These are phyloP conservation scores for Falco cherrug DNA, from an alignment of 2,797 vertebrate species.

Conservation along the genomic window DNA sequence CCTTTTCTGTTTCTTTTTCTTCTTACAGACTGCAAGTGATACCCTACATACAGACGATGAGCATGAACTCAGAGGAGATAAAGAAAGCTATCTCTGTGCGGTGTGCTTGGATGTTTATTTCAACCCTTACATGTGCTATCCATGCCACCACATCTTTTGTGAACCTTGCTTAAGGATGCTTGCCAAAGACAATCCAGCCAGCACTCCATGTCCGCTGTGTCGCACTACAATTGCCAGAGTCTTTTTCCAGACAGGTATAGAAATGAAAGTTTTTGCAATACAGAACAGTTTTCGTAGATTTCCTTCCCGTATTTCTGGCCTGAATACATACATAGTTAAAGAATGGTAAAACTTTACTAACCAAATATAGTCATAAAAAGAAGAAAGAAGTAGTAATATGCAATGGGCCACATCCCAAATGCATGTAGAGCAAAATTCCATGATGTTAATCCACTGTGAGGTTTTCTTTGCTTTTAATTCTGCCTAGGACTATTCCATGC, in stretches of 20 bases:
- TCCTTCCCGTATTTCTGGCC: not conserved
- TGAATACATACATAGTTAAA: not conserved
- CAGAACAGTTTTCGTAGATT: not conserved
- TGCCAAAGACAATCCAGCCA: slow-evolving; percentile 84
- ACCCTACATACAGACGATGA: slow-evolving; percentile 81
- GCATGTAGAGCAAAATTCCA: not conserved
- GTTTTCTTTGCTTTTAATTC: not conserved
- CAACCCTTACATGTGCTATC: slow-evolving; percentile 90
- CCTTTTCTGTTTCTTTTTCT: not conserved
- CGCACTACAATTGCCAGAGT: slow-evolving; percentile 86
- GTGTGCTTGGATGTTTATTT: slow-evolving; percentile 93
- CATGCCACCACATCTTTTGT: slow-evolving; percentile 92
- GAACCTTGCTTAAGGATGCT: slow-evolving; percentile 91
- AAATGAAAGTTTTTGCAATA: not conserved
- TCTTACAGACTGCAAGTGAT: slow-evolving; percentile 73
- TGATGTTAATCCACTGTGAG: not conserved
- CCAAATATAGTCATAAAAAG: not conserved
- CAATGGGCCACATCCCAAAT: not conserved
- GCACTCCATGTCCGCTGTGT: slow-evolving; percentile 89
- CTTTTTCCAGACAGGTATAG: slow-evolving; percentile 85
- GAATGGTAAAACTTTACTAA: not conserved
- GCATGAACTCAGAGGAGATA: slow-evolving; percentile 73
- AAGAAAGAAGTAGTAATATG: not conserved
- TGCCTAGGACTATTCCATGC: not conserved
- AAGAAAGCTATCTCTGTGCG: slow-evolving; percentile 87